A percentile compares a stretch with the other conserved stretches of the same genome.
These are phyloP conservation scores for Philopedon plagiatum DNA, from an alignment of 2,888 invertebrate species.

Conservation along the genomic window DNA sequence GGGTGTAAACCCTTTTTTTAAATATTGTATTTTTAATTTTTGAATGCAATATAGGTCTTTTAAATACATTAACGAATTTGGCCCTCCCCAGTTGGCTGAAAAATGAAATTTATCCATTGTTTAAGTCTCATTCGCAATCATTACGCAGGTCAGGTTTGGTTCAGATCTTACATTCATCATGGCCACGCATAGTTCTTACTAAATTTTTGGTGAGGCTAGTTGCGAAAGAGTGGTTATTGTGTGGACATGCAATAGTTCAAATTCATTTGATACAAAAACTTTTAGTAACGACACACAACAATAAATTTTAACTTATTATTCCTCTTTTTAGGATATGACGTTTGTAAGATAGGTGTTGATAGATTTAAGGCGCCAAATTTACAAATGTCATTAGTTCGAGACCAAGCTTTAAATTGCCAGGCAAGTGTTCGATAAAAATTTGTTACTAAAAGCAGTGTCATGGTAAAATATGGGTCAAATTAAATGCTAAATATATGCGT, in stretches of 20 bases:
- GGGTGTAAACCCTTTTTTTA: too few species aligned
- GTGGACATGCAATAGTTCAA: constrained; percentile 19
- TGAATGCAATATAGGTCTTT: too few species aligned
- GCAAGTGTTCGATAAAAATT: constrained; percentile 2
- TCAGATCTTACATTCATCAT: too few species aligned
- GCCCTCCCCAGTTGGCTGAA: too few species aligned
- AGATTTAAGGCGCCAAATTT: constrained; percentile 6
- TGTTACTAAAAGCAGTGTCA: neutral
- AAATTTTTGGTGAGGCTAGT: neutral
- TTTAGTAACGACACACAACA: constrained; percentile 11
- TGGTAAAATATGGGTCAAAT: neutral
- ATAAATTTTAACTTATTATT: constrained; percentile 14
- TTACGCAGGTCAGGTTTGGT: too few species aligned
- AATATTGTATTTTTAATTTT: too few species aligned
- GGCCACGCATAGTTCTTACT: neutral
- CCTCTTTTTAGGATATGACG: neutral
- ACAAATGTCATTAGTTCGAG: constrained; percentile 32
- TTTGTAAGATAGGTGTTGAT: constrained; percentile 1
- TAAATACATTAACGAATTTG: too few species aligned
- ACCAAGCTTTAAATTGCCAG: constrained; percentile 53
- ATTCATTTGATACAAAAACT: constrained; percentile 21
- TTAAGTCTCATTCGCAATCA: too few species aligned
- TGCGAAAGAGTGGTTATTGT: constrained; percentile 2
- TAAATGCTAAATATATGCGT: too few species aligned
- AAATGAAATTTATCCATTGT: too few species aligned